phyloP scores from a whole-genome alignment of 2,888 invertebrate species.

The Helicoverpa assulta region DNA sequence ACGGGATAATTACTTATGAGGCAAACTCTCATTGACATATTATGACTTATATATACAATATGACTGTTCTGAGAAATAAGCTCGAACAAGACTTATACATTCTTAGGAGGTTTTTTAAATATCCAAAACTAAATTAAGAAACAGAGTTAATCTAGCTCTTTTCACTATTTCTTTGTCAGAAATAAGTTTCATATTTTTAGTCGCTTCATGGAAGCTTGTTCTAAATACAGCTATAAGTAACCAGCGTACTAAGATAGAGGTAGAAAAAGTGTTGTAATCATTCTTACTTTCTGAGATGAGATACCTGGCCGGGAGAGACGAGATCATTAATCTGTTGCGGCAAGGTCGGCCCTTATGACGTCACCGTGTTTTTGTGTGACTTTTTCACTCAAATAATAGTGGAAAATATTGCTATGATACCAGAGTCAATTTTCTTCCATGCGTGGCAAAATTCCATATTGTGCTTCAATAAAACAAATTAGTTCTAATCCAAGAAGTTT shows the following conservation, averaged over 20 bases:
- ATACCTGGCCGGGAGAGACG: slow-evolving; percentile 56
- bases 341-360: slow-evolving; percentile 57
- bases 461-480: slow-evolving; percentile 12
- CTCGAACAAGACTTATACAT: too few relatives aligned
- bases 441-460: neutral
- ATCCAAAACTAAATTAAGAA: neutral
- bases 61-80: neutral
- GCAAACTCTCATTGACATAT: neutral
- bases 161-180: neutral
- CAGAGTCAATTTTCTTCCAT: neutral
- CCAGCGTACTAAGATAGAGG: slow-evolving; percentile 34
- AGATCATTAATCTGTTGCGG: slow-evolving; percentile 51
- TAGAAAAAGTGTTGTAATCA: slow-evolving; percentile 58
- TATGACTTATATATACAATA: neutral
- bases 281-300: slow-evolving; percentile 54
- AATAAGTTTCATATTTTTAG: slow-evolving; percentile 28
- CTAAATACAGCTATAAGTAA: slow-evolving; percentile 39
- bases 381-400: slow-evolving; percentile 19
- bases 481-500: neutral
- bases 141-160: neutral
- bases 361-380: slow-evolving; percentile 35
- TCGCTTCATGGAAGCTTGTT: slow-evolving; percentile 17
- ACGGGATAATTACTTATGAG: neutral
- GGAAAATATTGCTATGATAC: slow-evolving; percentile 6
- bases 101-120: neutral